Conservation (phyloP, 2,113 vertebrate genomes). For the Propithecus coquereli region DNA sequence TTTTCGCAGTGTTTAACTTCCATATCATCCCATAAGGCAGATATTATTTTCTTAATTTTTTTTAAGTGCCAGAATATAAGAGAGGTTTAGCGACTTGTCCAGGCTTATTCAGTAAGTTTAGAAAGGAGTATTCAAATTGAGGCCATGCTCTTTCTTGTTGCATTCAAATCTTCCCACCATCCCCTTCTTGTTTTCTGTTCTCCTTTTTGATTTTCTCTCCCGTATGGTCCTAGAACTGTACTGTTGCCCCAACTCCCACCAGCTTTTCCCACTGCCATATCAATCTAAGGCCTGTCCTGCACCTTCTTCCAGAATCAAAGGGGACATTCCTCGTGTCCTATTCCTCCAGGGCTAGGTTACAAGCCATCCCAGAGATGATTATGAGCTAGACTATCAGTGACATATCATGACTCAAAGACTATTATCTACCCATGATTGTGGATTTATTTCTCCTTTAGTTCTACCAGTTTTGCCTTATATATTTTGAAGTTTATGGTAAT, state of each 20-base stretch:
- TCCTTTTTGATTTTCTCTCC: not conserved
- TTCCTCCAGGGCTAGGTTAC: not conserved
- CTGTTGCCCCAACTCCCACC: not conserved
- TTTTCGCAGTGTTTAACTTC: not conserved
- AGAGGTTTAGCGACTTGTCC: not conserved
- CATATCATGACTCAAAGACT: not conserved
- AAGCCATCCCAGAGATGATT: not conserved
- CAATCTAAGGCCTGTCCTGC: not conserved
- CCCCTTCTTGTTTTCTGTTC: not conserved
- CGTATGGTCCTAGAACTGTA: not conserved
- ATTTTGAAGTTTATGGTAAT: slow-evolving; percentile 21
- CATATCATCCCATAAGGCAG: not conserved
- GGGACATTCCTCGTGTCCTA: not conserved
- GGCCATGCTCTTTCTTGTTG: not conserved
- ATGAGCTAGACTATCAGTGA: not conserved
- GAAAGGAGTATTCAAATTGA: not conserved
- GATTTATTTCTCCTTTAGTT: not conserved
- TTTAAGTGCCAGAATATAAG: not conserved
- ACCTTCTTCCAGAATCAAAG: not conserved
- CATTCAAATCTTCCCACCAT: not conserved
- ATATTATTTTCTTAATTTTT: not conserved
- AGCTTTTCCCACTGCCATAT: not conserved
- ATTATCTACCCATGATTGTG: not conserved
- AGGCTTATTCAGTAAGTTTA: not conserved
- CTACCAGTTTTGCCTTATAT: not conserved